These are phyloP conservation scores for Plagiodera versicolora DNA, from an alignment of 2,888 invertebrate genomes.

Conservation along the genomic window DNA sequence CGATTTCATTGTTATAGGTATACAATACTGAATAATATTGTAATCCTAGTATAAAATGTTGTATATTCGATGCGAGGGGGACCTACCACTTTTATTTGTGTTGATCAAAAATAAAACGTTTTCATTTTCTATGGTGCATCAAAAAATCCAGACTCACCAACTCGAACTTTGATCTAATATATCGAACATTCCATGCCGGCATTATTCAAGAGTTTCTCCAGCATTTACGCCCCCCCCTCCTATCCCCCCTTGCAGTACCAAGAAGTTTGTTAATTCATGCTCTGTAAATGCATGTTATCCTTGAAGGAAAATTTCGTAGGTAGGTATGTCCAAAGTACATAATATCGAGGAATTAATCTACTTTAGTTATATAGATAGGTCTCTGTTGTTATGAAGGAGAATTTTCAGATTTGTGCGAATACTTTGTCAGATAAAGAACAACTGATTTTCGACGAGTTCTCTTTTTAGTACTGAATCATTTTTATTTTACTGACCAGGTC, in stretches of 20 bases:
- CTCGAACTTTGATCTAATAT: background rate
- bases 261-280: constrained; percentile 49
- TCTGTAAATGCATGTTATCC: constrained; percentile 54
- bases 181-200: background rate
- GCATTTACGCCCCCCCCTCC: background rate
- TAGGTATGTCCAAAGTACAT: constrained; percentile 54
- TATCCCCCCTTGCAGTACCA: constrained; percentile 9
- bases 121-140: background rate
- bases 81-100: constrained; percentile 32
- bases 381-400: constrained; percentile 31
- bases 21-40: constrained; percentile 42
- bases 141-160: background rate
- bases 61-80: constrained; percentile 38
- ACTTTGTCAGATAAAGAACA: constrained; percentile 29
- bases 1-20: constrained; percentile 43
- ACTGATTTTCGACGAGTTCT: constrained; percentile 30
- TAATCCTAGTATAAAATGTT: constrained; percentile 46
- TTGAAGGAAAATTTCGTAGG: constrained; percentile 47
- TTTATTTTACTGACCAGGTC: constrained; percentile 14
- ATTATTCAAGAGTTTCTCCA: background rate
- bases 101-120: background rate
- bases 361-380: constrained; percentile 36
- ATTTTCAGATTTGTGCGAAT: constrained; percentile 32
- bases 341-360: constrained; percentile 35
- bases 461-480: constrained; percentile 36